Evolutionary conservation across 2,113 vertebrate species (phyloP), one percentile per base, ranked within the genome.

Genomic region (Xenus cinereus): DNA sequence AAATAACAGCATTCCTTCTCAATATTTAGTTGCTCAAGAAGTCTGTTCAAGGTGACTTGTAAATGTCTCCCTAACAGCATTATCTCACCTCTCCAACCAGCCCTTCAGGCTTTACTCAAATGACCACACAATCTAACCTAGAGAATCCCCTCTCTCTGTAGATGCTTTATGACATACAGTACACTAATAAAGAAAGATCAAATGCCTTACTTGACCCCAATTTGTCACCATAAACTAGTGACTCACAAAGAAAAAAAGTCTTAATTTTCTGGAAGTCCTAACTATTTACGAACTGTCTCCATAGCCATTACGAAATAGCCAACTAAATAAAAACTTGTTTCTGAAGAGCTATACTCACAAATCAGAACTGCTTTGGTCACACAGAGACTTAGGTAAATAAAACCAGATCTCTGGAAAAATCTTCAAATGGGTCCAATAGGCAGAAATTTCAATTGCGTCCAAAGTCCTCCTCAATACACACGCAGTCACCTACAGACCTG

Each of bases 131-230:
- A 43, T 19, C 51, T 35, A 68, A 53, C 14, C 24, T 60, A 73
- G 67, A 57, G 24, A 88, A 41, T 0, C 14, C 23, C 12, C 14
- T 9, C 7, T 41, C 23, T 62, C 80, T n/a, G 35, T 22, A 35
- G 91, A 69, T 6, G 22, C 7, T 68, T 68, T 6, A 28, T 26
- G 30, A 41, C 10, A 39, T 32, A 73, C 9, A 63, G 13, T 17
- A 71, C 8, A 12, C 6, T 27, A 35, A 14, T 10, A 59, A 84
- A 37, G 30, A 53, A 76, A 62, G 30, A 41, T n/a, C 53, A 76
- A 80, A 73, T n/a, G 26, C 28, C 50, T 67, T 37, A 59, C 9
- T 9, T 63, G 46, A 73, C 35, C 46, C 24, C 0, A 0, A 60
- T 75, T 67, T 68, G 11, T 59, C 68, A 64, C 27, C 16, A 60